Evolutionary conservation across 2,113 vertebrate species (phyloP).

Genomic region (Atlantisia rogersi): DNA sequence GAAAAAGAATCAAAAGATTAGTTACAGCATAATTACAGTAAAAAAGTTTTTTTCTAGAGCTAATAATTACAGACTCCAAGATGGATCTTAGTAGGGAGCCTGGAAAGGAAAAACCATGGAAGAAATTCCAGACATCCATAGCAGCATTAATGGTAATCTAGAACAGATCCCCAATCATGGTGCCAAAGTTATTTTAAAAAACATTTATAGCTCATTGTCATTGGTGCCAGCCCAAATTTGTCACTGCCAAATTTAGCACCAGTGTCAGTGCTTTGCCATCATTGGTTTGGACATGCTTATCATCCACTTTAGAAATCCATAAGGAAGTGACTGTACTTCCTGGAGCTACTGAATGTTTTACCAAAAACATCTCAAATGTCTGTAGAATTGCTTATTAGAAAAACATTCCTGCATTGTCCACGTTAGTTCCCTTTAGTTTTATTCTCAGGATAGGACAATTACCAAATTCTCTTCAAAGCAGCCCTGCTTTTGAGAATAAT

Average conservation of each 20-base stretch:
- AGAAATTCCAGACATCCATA: background rate
- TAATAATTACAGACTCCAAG: background rate
- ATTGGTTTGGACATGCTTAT: background rate
- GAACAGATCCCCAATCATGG: background rate
- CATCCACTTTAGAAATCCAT: background rate
- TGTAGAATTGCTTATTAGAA: background rate
- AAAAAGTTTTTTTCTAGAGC: background rate
- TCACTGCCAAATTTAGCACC: background rate
- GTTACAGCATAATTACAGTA: background rate
- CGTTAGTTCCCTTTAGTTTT: background rate
- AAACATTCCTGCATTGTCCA: background rate
- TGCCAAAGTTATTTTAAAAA: slow-evolving; percentile 12
- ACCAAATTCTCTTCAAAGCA: background rate
- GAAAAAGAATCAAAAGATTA: background rate
- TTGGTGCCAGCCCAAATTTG: background rate
- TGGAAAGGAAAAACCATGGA: background rate
- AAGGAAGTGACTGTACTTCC: background rate
- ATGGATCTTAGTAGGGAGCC: background rate
- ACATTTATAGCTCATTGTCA: background rate
- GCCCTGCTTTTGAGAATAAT: background rate
- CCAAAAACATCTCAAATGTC: background rate
- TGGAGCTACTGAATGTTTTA: background rate
- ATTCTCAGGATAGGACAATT: background rate
- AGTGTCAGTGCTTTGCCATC: background rate
- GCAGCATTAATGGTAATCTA: background rate